Base-by-base conservation (phyloP, 2,113 vertebrate genomes). In the Oenanthe oenanthe region DNA sequence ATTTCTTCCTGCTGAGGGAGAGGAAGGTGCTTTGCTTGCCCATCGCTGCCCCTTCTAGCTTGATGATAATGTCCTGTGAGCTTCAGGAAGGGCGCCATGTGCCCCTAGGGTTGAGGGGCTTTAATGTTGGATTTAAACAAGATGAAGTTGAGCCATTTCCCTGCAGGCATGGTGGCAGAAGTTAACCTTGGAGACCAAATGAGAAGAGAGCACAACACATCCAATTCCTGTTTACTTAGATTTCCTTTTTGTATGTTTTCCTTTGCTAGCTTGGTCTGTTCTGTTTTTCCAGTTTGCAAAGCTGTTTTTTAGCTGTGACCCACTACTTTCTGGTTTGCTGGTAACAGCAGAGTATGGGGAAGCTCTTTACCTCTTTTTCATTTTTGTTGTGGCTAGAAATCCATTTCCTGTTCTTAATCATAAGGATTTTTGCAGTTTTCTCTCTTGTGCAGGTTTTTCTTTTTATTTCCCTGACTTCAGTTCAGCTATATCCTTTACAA, bases 31-130 rank as follows among this genome's bases (percentile, higher is more conserved):
- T 82, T 72, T 81, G 22, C 9, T 81, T 73, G 29, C 36, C 31
- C 13, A 16, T 50, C 50, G 10, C 26, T 81, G 57, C 19, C 28
- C 15, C 26, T 87, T 89, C 15, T 42, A 38, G 28, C 14, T 45
- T n/a, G 36, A n/a, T 72, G 31, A 14, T 85, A 26, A 17, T 17
- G 54, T 7, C 1, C 7, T 85, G 4, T 25, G 50, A 42, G 42
- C 11, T 18, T 84, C 21, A 58, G 32, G 22, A 54, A 62, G 13
- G 14, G 24, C 1, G 4, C 16, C 2, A 2, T 1, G 1, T 72
- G 13, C 21, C 5, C 12, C 20, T 79, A 10, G 17, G 26, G 20
- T 60, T 48, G n/a, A 50, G 26, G n/a, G 71, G 14, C 17, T 61
- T 85, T 71, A 28, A 19, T 21, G 7, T 1, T 60, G 57, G 26